Conservation (phyloP, 1,140 invertebrate genomes). For the Papilio polytes region DNA sequence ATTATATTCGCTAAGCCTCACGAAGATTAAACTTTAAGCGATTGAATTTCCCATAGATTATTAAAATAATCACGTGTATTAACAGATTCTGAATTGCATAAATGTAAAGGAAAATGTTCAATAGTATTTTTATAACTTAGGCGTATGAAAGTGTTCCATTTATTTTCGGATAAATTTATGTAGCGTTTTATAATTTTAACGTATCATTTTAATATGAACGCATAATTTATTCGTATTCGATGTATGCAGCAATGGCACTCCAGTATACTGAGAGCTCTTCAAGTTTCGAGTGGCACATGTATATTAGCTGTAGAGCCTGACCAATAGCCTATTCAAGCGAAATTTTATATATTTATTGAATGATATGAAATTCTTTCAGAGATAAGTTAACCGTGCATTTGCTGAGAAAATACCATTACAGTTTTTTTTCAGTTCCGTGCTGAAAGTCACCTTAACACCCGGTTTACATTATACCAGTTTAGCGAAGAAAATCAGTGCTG, state of each 20-base stretch:
- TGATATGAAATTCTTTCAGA: not conserved
- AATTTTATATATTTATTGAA: not conserved
- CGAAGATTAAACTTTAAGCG: slow-evolving; percentile 5
- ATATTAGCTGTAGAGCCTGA: slow-evolving; percentile 12
- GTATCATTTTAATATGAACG: slow-evolving; percentile 6
- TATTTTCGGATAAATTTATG: not conserved
- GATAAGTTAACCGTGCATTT: too few species aligned
- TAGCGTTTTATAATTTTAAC: not conserved
- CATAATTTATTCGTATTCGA: slow-evolving; percentile 14
- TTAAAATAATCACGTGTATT: not conserved
- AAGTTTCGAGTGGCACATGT: not conserved
- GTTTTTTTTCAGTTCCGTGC: too few species aligned
- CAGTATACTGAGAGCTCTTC: not conserved
- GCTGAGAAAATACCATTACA: too few species aligned
- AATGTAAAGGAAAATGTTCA: not conserved
- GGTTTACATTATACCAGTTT: too few species aligned
- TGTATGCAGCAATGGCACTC: slow-evolving; percentile 2
- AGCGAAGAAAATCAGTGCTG: too few species aligned
- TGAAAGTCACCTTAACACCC: too few species aligned
- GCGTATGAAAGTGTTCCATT: not conserved
- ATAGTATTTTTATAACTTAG: too few species aligned
- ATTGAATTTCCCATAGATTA: slow-evolving; percentile 8
- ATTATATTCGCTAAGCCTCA: slow-evolving; percentile 15
- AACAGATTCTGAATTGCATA: not conserved
- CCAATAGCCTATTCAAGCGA: not conserved